Evolutionary conservation across 64 coral and sea anemone genomes (phyloP), one percentile per base, ranked within the genome.

Genomic region (Porites australiensis): DNA sequence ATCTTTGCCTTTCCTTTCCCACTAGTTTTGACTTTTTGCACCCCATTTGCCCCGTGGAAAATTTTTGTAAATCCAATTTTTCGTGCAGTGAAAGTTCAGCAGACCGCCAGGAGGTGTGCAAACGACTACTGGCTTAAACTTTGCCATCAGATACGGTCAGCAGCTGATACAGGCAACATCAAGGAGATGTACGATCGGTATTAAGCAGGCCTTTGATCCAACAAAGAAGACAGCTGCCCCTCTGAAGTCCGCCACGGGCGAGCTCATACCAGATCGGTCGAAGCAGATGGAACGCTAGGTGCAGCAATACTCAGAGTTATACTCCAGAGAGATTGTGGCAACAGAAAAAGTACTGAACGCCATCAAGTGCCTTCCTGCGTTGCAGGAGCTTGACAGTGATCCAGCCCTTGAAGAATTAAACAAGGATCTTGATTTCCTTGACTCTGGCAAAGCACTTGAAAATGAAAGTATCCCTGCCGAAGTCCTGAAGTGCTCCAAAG

Each of bases 241-340:
- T 3, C 79, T 83, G 10, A 82, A 91, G 27, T 58, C 79, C 57
- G 48, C 19, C 62, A 91, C 65, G 16, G 67, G 89, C 2, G 89
- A 53, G 18, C 3, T 70, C 15, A 91, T 83, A 2, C 69, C 78
- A 5, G 57, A 91, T 22, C 9, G 55, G 12, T 64, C 11, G 2
- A 7, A 64, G 50, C 79, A 91, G 79, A 83, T 91, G 89, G 23
- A 69, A 3, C 3, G 70, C n/a, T 91, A 78, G 89, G 63, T 91
- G 13, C 77, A 83, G 72, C 89, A 91, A 46, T 86, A 93, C 21
- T 87, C 73, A 4, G 57, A 87, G 2, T 57, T 93, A 16, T 93
- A 93, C 72, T 53, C 72, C 19, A 77, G 55, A 58, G 47, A 86
- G 46, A 77, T 5, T 58, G 44, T 49, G 4, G 77, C 82, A 11